Conservation (phyloP, 2,113 vertebrate genomes). For the Acanthochromis polyacanthus region DNA sequence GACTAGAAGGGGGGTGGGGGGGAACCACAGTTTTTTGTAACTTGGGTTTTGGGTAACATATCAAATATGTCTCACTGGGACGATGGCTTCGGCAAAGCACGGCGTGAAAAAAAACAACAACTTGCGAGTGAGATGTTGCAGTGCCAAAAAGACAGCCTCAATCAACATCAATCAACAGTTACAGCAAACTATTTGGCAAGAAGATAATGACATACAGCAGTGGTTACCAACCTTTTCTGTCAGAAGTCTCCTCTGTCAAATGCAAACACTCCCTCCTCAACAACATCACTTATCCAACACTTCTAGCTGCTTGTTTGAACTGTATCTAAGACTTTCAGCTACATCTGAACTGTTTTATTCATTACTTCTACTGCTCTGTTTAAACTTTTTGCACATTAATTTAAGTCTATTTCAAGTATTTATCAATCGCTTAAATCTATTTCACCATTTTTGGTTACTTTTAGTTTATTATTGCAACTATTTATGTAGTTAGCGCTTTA, state of each 20-base stretch:
- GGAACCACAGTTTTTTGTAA: conserved; percentile 37
- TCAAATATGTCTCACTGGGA: conserved; percentile 59
- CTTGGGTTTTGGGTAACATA: conserved; percentile 44
- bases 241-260: conserved; percentile 2
- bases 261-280: not conserved
- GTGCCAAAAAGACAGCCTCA: conserved; percentile 44
- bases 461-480: no score
- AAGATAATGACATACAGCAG: conserved; percentile 19
- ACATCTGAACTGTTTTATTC: no score
- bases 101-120: conserved; percentile 26
- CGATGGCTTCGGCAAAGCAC: conserved; percentile 26
- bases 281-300: not conserved
- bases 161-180: conserved; percentile 47
- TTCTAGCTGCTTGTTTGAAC: no score
- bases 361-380: no score
- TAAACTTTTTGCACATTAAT: no score
- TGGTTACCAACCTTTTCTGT: not conserved
- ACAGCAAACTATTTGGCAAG: conserved; percentile 36
- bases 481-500: no score
- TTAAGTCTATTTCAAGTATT: no score
- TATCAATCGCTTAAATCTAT: no score
- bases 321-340: no score
- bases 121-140: not conserved
- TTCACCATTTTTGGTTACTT: no score
- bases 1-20: not conserved